Evolutionary conservation across 2,797 vertebrate genomes (phyloP).

Genomic region (Propithecus deckenii): DNA sequence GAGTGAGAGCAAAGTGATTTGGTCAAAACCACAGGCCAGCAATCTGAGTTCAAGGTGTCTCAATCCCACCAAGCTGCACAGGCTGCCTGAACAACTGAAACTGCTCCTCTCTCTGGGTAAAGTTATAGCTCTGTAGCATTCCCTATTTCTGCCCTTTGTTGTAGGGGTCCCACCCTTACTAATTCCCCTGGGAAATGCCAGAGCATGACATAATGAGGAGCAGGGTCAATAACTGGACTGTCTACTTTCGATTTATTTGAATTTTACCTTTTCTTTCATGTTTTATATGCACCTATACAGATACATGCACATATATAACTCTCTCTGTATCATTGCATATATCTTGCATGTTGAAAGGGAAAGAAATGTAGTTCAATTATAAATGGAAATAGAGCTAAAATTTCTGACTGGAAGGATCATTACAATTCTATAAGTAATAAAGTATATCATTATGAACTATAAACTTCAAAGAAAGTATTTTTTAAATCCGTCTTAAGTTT

Average conservation of each 20-base stretch:
- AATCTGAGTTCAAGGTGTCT: not conserved
- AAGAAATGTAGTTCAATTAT: slow-evolving; percentile 7
- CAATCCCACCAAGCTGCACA: not conserved
- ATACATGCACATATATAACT: not conserved
- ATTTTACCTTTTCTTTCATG: not conserved
- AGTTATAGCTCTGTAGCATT: not conserved
- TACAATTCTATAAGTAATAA: not conserved
- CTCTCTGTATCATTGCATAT: not conserved
- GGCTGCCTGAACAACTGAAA: not conserved
- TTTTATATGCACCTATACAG: not conserved
- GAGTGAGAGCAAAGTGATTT: not conserved
- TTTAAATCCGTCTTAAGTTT: not conserved
- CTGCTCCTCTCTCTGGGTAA: not conserved
- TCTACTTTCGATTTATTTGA: not conserved
- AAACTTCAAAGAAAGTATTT: slow-evolving; percentile 21
- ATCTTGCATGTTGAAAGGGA: not conserved
- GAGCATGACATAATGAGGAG: not conserved
- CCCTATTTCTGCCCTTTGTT: not conserved
- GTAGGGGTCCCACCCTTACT: not conserved
- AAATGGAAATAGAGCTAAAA: not conserved
- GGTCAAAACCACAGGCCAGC: not conserved
- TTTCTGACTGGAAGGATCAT: not conserved
- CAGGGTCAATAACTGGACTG: not conserved
- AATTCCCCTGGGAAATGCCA: not conserved
- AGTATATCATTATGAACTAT: not conserved